Evolutionary conservation across 2,888 invertebrate genomes (phyloP).

Genomic region (Tuberolachnus salignus): DNA sequence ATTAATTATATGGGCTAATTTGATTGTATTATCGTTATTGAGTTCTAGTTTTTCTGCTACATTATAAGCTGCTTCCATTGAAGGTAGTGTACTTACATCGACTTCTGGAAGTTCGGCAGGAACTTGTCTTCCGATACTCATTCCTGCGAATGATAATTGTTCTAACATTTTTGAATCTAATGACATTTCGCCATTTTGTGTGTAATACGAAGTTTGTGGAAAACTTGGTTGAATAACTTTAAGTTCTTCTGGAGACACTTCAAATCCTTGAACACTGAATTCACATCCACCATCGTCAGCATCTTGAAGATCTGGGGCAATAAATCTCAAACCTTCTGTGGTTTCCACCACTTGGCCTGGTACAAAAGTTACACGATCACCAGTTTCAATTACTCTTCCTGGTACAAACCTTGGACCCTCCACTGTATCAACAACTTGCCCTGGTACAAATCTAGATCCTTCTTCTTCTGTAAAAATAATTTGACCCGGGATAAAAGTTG

Average conservation of each 20-base stretch:
- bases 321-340: conserved; percentile 68
- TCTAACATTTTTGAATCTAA: conserved; percentile 72
- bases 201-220: conserved; percentile 61
- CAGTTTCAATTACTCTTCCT: conserved; percentile 65
- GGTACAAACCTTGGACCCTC: conserved; percentile 72
- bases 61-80: conserved; percentile 59
- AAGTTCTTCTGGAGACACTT: conserved; percentile 66
- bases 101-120: conserved; percentile 70
- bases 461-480: conserved; percentile 72
- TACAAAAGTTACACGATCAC: conserved; percentile 64
- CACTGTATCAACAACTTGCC: conserved; percentile 75
- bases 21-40: conserved; percentile 59
- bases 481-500: conserved; percentile 79
- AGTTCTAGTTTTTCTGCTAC: conserved; percentile 44
- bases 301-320: conserved; percentile 73
- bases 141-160: conserved; percentile 73
- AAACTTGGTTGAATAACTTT: conserved; percentile 63
- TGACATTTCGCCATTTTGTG: conserved; percentile 67
- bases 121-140: conserved; percentile 72
- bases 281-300: conserved; percentile 72
- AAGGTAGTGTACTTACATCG: conserved; percentile 65
- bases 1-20: conserved; percentile 62
- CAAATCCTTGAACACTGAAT: conserved; percentile 75
- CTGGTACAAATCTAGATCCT: conserved; percentile 69
- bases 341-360: conserved; percentile 66